These are phyloP conservation scores for Drosophila kokeensis DNA, from an alignment of 2,888 invertebrate species.

Conservation along the genomic window DNA sequence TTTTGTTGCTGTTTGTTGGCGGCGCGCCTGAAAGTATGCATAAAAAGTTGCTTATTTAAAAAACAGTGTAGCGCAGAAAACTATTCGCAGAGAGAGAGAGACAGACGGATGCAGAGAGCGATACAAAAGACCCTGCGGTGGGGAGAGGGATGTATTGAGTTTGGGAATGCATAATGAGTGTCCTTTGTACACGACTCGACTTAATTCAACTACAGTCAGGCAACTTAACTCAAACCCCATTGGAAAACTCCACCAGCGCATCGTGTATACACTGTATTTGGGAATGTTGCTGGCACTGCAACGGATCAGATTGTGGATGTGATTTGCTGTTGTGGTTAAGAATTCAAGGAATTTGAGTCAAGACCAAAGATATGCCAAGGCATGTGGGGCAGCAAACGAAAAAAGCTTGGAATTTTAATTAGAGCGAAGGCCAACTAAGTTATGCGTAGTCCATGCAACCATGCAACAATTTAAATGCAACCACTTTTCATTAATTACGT, in stretches of 20 bases:
- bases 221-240: constrained; percentile 21
- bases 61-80: constrained; percentile 34
- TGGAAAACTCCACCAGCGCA: background rate
- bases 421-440: constrained; percentile 12
- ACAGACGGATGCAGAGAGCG: background rate
- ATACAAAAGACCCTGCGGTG: background rate
- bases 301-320: constrained; percentile 41
- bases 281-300: constrained; percentile 31
- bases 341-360: constrained; percentile 30
- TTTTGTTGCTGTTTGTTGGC: constrained; percentile 36
- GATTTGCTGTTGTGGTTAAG: constrained; percentile 37
- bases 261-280: constrained; percentile 32
- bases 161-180: constrained; percentile 68
- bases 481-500: background rate
- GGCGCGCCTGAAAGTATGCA: constrained; percentile 61
- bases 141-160: constrained; percentile 3
- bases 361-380: constrained; percentile 21
- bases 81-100: background rate
- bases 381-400: background rate
- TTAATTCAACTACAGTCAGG: constrained; percentile 35
- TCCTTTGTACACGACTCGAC: constrained; percentile 60
- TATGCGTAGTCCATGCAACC: background rate
- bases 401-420: constrained; percentile 44
- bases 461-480: background rate
- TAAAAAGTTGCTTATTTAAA: constrained; percentile 49